A percentile compares a stretch with the other conserved stretches of the same genome.
These are phyloP conservation scores for Cheilosia grossa DNA, from an alignment of 2,888 invertebrate genomes.

Conservation along the genomic window DNA sequence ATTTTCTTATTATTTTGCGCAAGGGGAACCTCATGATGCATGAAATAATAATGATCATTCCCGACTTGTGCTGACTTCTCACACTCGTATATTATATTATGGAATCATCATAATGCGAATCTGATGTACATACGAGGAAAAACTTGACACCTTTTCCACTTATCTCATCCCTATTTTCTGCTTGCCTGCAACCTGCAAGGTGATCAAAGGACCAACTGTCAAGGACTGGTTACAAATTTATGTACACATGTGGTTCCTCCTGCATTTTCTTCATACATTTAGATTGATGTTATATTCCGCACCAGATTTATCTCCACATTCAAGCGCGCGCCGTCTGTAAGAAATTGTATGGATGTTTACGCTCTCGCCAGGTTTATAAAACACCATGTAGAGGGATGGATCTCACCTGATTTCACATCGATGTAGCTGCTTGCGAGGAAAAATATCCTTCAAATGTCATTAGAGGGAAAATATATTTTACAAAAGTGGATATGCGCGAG, in stretches of 20 bases:
- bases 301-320: neutral
- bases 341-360: neutral
- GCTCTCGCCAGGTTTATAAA: neutral
- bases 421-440: constrained; percentile 36
- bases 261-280: constrained; percentile 45
- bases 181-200: neutral
- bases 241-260: constrained; percentile 40
- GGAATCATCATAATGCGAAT: neutral
- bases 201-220: constrained; percentile 44
- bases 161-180: neutral
- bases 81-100: constrained; percentile 21
- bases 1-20: too few relatives aligned
- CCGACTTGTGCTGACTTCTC: too few relatives aligned
- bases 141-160: neutral
- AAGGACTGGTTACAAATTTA: constrained; percentile 52
- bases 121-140: neutral
- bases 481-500: constrained; percentile 26
- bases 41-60: too few relatives aligned
- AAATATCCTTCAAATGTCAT: constrained; percentile 51
- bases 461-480: constrained; percentile 52
- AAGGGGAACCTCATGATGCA: too few relatives aligned
- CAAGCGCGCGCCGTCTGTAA: neutral
- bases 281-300: constrained; percentile 45
- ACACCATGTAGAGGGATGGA: neutral
- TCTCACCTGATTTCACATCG: constrained; percentile 48